phyloP scores from a whole-genome alignment of 1,140 invertebrate species.

The Harlomillsia oculata region DNA sequence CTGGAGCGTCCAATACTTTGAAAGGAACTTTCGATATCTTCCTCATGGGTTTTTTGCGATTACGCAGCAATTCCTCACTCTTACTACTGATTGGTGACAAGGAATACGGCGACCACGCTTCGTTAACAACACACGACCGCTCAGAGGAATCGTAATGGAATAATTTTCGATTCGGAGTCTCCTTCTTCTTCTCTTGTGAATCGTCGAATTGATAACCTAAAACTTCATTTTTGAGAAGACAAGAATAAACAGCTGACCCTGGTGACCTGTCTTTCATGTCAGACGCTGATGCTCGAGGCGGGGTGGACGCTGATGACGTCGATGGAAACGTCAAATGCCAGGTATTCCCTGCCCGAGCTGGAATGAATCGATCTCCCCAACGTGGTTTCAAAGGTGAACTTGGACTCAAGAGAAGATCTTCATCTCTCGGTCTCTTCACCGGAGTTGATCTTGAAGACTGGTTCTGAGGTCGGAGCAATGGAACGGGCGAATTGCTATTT shows the following conservation, averaged over 20 bases:
- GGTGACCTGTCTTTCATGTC: no score
- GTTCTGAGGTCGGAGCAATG: no score
- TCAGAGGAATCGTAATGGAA: slow-evolving; percentile 49
- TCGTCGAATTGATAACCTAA: slow-evolving; percentile 78
- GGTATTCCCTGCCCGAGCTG: slow-evolving; percentile 75
- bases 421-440: no score
- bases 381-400: slow-evolving; percentile 45
- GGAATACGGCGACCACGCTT: slow-evolving; percentile 69
- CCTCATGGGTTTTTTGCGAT: slow-evolving; percentile 84
- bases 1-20: slow-evolving; percentile 94
- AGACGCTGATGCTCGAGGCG: no score
- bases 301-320: not conserved
- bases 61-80: slow-evolving; percentile 85
- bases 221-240: slow-evolving; percentile 84
- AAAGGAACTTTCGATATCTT: slow-evolving; percentile 97
- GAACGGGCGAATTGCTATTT: no score
- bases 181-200: slow-evolving; percentile 51
- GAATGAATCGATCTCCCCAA: slow-evolving; percentile 79
- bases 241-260: slow-evolving; percentile 76
- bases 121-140: slow-evolving; percentile 46
- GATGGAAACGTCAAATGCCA: slow-evolving; percentile 86
- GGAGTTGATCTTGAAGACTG: no score
- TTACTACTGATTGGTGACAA: slow-evolving; percentile 86
- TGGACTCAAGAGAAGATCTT: no score
- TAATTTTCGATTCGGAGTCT: not conserved